Conservation (phyloP, 1,140 invertebrate species). For the Drosophila lacertosa region DNA sequence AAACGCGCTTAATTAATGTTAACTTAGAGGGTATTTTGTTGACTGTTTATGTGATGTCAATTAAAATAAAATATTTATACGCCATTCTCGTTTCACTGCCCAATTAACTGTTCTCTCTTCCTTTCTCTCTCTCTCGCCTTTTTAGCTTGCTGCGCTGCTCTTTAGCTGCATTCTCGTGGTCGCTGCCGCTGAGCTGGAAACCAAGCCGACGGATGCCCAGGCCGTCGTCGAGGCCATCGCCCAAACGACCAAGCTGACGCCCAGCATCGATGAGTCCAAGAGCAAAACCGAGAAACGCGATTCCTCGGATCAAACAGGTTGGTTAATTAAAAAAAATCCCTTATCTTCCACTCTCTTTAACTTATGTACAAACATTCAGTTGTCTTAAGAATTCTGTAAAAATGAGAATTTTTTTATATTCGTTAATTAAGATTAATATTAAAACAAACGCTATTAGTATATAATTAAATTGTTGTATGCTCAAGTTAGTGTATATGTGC, state of each 20-base stretch:
- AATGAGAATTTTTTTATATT: too few species aligned
- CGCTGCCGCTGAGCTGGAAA: slow-evolving; percentile 39
- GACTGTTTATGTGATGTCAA: slow-evolving; percentile 3
- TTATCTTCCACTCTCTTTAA: too few species aligned
- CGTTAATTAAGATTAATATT: too few species aligned
- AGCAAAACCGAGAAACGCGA: slow-evolving; percentile 74
- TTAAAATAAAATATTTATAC: slow-evolving; percentile 11
- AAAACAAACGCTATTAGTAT: too few species aligned
- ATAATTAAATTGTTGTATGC: too few species aligned
- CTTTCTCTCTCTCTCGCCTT: not conserved
- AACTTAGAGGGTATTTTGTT: not conserved
- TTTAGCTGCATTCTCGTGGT: slow-evolving; percentile 36
- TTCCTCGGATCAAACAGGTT: slow-evolving; percentile 74
- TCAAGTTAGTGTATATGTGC: too few species aligned
- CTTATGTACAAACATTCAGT: too few species aligned
- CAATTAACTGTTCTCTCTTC: not conserved
- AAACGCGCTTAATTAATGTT: slow-evolving; percentile 32
- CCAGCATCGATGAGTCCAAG: slow-evolving; percentile 57
- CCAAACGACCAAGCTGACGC: slow-evolving; percentile 63
- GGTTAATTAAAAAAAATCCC: too few species aligned
- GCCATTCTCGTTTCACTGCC: too few species aligned
- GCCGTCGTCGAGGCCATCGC: slow-evolving; percentile 14
- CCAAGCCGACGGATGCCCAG: slow-evolving; percentile 27
- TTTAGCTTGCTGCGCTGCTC: slow-evolving; percentile 41
- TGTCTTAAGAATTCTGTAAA: too few species aligned